These are phyloP conservation scores for Leucopsar rothschildi DNA, from an alignment of 2,113 vertebrate genomes.

Conservation along the genomic window DNA sequence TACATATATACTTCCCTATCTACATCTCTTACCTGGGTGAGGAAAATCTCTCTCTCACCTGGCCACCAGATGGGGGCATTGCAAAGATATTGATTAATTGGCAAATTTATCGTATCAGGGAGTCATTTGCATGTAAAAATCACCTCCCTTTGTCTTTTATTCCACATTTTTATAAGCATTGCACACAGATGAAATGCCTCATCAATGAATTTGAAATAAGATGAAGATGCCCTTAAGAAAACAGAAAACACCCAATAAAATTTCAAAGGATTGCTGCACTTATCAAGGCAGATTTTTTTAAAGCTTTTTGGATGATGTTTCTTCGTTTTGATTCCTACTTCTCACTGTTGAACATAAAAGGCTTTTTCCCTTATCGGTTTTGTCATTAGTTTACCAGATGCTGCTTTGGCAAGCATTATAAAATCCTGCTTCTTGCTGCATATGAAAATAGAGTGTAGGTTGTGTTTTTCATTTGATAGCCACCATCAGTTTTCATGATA, in stretches of 20 bases:
- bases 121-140: background rate
- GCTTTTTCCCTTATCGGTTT: background rate
- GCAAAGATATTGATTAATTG: constrained; percentile 23
- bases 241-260: background rate
- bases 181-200: background rate
- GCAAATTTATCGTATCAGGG: background rate
- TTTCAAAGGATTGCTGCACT: background rate
- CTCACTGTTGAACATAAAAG: background rate
- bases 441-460: background rate
- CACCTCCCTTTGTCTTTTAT: background rate
- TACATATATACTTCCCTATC: background rate
- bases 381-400: background rate
- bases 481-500: background rate
- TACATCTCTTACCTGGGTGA: background rate
- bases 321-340: background rate
- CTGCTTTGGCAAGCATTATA: background rate
- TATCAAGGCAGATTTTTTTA: background rate
- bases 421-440: background rate
- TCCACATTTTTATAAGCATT: background rate
- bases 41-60: constrained; percentile 9
- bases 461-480: background rate
- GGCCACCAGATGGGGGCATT: constrained; percentile 48
- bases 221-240: background rate
- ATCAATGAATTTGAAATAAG: background rate
- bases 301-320: background rate